Percentiles rank a stretch among this genome's conserved stretches.
Conservation (phyloP, 2,113 vertebrate species). For the Toxostoma redivivum region DNA sequence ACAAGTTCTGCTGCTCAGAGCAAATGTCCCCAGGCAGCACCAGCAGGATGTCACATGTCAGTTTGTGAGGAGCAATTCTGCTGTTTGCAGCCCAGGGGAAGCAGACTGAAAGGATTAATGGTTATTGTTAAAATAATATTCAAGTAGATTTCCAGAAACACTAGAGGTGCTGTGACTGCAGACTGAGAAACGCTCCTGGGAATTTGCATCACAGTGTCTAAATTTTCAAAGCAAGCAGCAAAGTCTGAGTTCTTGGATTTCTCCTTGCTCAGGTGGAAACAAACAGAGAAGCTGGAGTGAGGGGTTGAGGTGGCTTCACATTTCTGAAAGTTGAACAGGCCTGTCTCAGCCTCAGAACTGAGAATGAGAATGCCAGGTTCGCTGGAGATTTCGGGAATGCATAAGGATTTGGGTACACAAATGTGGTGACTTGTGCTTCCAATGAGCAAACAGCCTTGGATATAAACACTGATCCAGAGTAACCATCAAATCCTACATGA, state of each 20-base stretch:
- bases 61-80: background rate
- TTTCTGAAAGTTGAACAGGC: background rate
- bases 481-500: background rate
- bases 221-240: background rate
- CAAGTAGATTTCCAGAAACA: background rate
- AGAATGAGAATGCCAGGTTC: background rate
- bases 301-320: background rate
- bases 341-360: background rate
- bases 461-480: background rate
- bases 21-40: background rate
- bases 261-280: background rate
- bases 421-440: background rate
- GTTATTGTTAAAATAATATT: background rate
- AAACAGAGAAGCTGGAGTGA: background rate
- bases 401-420: background rate
- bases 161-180: background rate
- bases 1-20: background rate
- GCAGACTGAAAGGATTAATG: background rate
- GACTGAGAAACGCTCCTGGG: background rate
- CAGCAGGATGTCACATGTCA: background rate
- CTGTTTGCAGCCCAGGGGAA: background rate
- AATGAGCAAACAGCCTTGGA: fast-evolving
- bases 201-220: background rate
- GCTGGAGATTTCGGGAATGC: background rate
- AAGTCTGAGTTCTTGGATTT: background rate